Base-by-base conservation (phyloP, 2,113 vertebrate species). In the Actinemys pallida region DNA sequence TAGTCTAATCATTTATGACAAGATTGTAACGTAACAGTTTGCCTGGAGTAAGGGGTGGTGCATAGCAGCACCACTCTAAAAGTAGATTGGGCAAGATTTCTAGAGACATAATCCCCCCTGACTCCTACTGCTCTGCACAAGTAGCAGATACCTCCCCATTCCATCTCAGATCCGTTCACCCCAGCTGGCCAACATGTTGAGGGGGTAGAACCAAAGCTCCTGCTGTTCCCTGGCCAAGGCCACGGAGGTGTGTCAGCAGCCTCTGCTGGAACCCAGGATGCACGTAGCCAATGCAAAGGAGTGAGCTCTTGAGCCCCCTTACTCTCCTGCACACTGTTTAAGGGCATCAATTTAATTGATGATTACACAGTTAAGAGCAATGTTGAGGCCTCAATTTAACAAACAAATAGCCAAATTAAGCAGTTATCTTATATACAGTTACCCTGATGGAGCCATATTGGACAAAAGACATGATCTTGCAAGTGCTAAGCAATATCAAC, bases 1-100 rank as follows among this genome's bases (percentile, higher is more conserved):
- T 1, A 45, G 5, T 47, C 89, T 97, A 96, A 97, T 95, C 81
- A 85, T 31, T 95, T 93, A 76, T 76, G 94, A 96, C 97, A 97
- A 92, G 89, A 86, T 89, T 93, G 89, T 90, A 96, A 94, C 87
- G 92, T 47, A 95, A 84, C 85, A 85, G 54, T 95, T 95, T 88
- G 93, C 96, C 93, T 96, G 91, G 57, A 96, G 96, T 95, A 95
- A 95, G 54, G 31, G 53, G 79, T 20, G 65, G 94, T 95, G 82
- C 42, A 85, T 90, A 94, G 57, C 89, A 95, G 75, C 20, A 82
- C 42, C 35, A 90, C 83, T 93, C 89, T 86, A 91, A 75, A 54
- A 95, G 93, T 93, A 90, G 94, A 69, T 0, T 1, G 80, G 88
- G 80, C 24, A 45, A 78, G 5, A 8, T 47, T 14, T 78, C 42